Base-by-base conservation (phyloP, 1,140 invertebrate genomes). In the Pachyrhynchus sulphureomaculatus region DNA sequence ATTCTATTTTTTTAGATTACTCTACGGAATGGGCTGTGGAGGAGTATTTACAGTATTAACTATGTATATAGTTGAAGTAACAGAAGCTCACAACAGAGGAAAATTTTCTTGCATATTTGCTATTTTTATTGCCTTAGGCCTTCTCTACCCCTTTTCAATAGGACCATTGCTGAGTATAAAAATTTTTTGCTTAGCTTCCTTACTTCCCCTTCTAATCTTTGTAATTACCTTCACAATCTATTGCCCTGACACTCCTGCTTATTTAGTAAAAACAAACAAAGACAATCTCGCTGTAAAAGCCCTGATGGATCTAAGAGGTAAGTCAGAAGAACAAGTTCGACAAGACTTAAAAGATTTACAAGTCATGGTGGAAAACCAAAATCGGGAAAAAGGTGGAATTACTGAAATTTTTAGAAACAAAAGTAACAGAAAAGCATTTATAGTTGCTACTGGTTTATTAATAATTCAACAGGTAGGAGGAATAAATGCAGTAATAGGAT, bases 401-500 rank as follows among this genome's bases (percentile, higher is more conserved):
- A 41, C 24, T 24, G 51, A 54, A 32, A 44, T 69, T 4, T 58
- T 69, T 29, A 61, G 29, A 41, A 23, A 37, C 4, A 75, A 74
- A 32, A 74, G 78, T 2, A 83, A 85, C 66, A 75, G 81, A 12
- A 91, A 86, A 74, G 88, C 86, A 6, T 72, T 93, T 8, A 54
- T 86, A 4, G 89, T 95, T 26, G 86, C 83, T 36, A 82, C 90
- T 61, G 84, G 85, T 12, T 78, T 95, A 0, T 92, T 95, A 89
- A 78, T 91, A 47, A 88, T 94, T 73, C 92, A 95, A 71, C 92
- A 95, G 73, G 77, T 94, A 21, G 87, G 86, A 51, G 91, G 92
- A 33, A 90, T 95, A 15, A 94, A 94, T 67, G 89, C 88, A 0
- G 88, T 95, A 17, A 87, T 92, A 56, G 93, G 93, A 73, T 93